Conservation (phyloP, 2,113 vertebrate species). For the Sterna hirundo region DNA sequence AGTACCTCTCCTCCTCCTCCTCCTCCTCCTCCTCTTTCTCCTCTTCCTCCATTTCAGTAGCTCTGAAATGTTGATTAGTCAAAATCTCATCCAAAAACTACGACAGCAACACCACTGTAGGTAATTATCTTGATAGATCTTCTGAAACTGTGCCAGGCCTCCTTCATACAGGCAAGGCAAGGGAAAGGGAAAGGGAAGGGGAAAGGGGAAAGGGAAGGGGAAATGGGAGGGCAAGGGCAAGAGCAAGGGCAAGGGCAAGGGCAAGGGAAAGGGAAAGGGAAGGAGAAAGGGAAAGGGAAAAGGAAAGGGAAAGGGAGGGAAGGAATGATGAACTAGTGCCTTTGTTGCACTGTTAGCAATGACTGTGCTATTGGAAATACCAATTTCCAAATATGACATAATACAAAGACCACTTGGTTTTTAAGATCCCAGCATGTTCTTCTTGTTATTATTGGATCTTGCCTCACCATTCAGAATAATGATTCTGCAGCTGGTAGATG, state of each 20-base stretch:
- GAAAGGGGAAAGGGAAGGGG: too few relatives aligned
- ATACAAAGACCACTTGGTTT: background rate
- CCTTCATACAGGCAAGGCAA: background rate
- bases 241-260: fast-evolving
- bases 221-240: too few relatives aligned
- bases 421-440: background rate
- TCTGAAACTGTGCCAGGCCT: background rate
- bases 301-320: background rate
- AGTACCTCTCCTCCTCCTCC: background rate
- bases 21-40: background rate
- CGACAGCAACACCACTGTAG: background rate
- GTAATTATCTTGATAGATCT: background rate
- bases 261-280: fast-evolving
- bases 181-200: too few relatives aligned
- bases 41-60: background rate
- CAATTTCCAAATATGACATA: background rate
- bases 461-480: background rate
- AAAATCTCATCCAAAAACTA: background rate
- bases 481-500: background rate
- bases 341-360: background rate
- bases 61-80: background rate
- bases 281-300: background rate
- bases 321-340: background rate
- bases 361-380: background rate
- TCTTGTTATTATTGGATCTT: background rate